These are phyloP conservation scores for pig (Sus scrofa) DNA, from an alignment of 2,113 vertebrate genomes.

Conservation along the genomic window T2T-Sscrofa CM000812.6:70886501-70887000, in stretches of 20 bases:
- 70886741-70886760: neutral
- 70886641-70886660: neutral
- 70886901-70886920: neutral
- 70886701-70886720: neutral
- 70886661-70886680: neutral
- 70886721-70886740: neutral
- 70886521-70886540: slow-evolving; percentile 55
- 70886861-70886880: neutral
- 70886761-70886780: neutral
- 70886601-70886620: neutral
- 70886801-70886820: slow-evolving; percentile 3
- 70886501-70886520: too few relatives aligned
- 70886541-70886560: slow-evolving; percentile 46
- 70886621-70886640: neutral
- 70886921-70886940: neutral
- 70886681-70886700: neutral
- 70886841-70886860: neutral
- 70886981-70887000: neutral
- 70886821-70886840: neutral
- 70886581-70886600: neutral
- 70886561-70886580: slow-evolving; percentile 62
- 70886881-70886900: neutral
- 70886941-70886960: neutral
- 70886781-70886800: neutral
- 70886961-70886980: neutral